Evolutionary conservation across 2,113 vertebrate species (phyloP), one percentile per base, ranked within the genome.

Genomic region (Etia nguti): DNA sequence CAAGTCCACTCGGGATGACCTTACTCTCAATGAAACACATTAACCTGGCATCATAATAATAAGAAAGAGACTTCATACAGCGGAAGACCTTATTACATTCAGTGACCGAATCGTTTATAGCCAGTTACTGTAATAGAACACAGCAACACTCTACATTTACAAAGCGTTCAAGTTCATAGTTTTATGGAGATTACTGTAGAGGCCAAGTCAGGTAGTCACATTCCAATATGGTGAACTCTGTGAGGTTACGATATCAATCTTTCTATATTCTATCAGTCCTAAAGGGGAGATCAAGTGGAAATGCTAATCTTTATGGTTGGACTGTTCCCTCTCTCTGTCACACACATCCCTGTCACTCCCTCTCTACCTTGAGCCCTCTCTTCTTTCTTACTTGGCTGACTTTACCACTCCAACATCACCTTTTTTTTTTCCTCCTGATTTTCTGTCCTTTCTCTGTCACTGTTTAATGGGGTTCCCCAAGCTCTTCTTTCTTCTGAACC

Each of bases 391-490:
- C 83, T 65, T 82, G 86, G 91, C 73, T 88, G 89, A 90, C 90
- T 92, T 77, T 77, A 20, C 70, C 81, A 55, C 79, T 86, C 54
- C 68, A 12, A 13, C 81, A 3, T 80, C 86, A 75, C 79, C 65
- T 80, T 89, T 70, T 62, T 82, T 80, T 84, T 50, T 60, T 6
- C 36, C 36, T 34, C 80, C 79, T 68, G 73, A 82, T 90, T 92
- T 81, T 84, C 38, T 24, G 31, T 86, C 86, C 55, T 79, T 89
- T 80, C 82, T 86, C 88, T 79, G 83, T 89, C 83, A 36, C 84
- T 20, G 13, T 84, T 92, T 93, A 94, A 94, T 90, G 87, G 88
- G 85, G 82, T 92, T 92, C 88, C 89, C 88, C 62, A 0, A 92
- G 88, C 86, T 84, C 83, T 68, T 84, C 90, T 87, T 86, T 89